Evolutionary conservation across 2,888 invertebrate species (phyloP), one percentile per base, ranked within the genome.

Genomic region (Drosophila mettleri): DNA sequence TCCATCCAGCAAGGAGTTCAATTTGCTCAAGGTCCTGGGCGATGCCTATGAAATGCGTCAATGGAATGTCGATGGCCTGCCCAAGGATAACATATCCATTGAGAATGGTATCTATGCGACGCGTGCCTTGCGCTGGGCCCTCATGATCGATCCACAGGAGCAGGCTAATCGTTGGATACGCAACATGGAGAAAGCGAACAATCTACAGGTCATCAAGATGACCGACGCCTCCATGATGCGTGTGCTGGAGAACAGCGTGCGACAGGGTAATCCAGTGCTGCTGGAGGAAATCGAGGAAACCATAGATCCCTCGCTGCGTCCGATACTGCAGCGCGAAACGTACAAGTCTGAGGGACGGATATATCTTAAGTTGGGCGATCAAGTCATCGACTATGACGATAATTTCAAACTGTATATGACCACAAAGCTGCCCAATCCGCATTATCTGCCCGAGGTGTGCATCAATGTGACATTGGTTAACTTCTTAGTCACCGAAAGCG

Each of bases 61-160:
- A 54, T 98, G 98, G 98, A 98, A 97, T 91, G 95, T 96, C 22
- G 95, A 95, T 86, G 98, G 98, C 0, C 92, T 98, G 53, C 98
- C 98, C 0, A 94, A 96, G 70, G 98, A 98, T 91, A 93, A 94
- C 33, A 95, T 98, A 60, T 98, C 98, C 10, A 96, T 97, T 3
- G 98, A 98, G 92, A 98, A 98, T 92, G 98, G 97, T 9, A 96
- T 98, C 70, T 94, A 98, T 80, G 97, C 98, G 46, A 97, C 95
- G 16, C 94, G 94, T 86, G 96, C 95, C 3, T 94, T 96, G 8
- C 93, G 96, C 14, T 97, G 97, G 97, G 97, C 98, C 0, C 93
- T 98, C 18, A 97, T 98, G 94, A 97, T 98, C 68, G 98, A 98
- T 92, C 98, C 98, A 0, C 98, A 98, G 91, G 98, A 98, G 90